A percentile compares a stretch with the other conserved stretches of the same genome.
Conservation (phyloP, 2,888 invertebrate species). For the Chalcis sispes region DNA sequence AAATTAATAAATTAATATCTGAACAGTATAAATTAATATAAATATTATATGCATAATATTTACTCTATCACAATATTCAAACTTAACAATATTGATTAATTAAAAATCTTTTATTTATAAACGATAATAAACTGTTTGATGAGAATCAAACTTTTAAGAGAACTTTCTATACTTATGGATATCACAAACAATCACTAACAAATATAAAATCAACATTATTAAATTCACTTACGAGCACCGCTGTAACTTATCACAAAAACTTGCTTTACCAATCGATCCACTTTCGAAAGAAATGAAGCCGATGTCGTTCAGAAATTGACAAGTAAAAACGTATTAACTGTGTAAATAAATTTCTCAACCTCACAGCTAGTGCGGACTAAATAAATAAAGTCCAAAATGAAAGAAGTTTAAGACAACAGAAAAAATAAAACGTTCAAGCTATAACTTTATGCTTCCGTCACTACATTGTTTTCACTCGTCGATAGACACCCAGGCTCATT, state of each 20-base stretch:
- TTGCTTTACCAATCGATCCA: slow-evolving; percentile 26
- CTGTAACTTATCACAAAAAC: slow-evolving; percentile 16
- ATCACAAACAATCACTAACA: neutral
- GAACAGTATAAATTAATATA: too few relatives aligned
- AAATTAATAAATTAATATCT: too few relatives aligned
- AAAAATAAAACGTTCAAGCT: too few relatives aligned
- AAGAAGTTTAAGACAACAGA: neutral
- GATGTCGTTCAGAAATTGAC: neutral
- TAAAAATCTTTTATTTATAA: too few relatives aligned
- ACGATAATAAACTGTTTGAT: too few relatives aligned
- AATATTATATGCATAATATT: too few relatives aligned
- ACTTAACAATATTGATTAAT: too few relatives aligned
- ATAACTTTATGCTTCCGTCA: too few relatives aligned
- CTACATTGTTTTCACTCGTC: neutral
- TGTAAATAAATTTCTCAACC: neutral
- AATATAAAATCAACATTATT: neutral
- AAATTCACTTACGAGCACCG: neutral
- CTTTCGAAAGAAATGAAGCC: slow-evolving; percentile 13
- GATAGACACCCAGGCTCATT: too few relatives aligned
- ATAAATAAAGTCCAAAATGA: neutral
- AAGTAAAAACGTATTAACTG: neutral
- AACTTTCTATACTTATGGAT: neutral
- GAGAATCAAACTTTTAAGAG: too few relatives aligned
- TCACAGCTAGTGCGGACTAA: neutral
- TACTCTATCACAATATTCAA: too few relatives aligned